Percentiles rank a stretch among this genome's conserved stretches.
These are phyloP conservation scores for Pachymerium ferrugineum DNA, from an alignment of 2,888 invertebrate species.

Conservation along the genomic window DNA sequence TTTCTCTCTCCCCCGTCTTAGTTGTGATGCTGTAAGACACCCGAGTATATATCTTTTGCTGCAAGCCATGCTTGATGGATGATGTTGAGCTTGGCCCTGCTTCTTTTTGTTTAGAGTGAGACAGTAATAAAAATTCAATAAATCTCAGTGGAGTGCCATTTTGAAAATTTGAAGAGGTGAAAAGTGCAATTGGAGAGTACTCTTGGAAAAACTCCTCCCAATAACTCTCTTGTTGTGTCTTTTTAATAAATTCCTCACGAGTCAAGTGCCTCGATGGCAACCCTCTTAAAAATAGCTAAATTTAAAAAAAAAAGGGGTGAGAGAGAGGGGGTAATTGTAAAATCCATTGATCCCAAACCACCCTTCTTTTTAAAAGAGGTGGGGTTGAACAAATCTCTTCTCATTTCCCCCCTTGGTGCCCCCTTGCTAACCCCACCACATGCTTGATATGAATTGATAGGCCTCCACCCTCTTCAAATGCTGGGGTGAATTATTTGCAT, in stretches of 20 bases:
- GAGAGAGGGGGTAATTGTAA: neutral
- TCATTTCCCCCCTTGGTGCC: neutral
- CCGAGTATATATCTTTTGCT: neutral
- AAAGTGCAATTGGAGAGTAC: slow-evolving; percentile 14
- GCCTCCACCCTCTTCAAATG: slow-evolving; percentile 4
- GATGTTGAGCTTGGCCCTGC: slow-evolving; percentile 9
- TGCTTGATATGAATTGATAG: slow-evolving; percentile 29
- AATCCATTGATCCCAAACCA: neutral
- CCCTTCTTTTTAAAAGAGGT: neutral
- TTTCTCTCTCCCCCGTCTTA: no score
- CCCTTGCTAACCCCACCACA: slow-evolving; percentile 29
- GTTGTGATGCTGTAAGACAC: slow-evolving; percentile 17
- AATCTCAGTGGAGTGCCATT: slow-evolving; percentile 21
- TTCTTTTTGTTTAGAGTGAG: slow-evolving; percentile 15
- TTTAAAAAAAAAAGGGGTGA: neutral
- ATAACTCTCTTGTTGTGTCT: neutral
- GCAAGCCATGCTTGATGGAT: slow-evolving; percentile 10
- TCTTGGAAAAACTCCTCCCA: neutral
- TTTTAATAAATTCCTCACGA: slow-evolving; percentile 20
- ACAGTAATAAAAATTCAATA: slow-evolving; percentile 21
- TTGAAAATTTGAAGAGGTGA: slow-evolving; percentile 21
- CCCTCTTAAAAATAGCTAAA: neutral
- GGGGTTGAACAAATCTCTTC: slow-evolving; percentile 4
- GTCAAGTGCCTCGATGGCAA: neutral
- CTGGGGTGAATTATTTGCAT: slow-evolving; percentile 15